Evolutionary conservation across 2,797 vertebrate genomes (phyloP), one percentile per base, ranked within the genome.

Genomic region (Heliangelus exortis): DNA sequence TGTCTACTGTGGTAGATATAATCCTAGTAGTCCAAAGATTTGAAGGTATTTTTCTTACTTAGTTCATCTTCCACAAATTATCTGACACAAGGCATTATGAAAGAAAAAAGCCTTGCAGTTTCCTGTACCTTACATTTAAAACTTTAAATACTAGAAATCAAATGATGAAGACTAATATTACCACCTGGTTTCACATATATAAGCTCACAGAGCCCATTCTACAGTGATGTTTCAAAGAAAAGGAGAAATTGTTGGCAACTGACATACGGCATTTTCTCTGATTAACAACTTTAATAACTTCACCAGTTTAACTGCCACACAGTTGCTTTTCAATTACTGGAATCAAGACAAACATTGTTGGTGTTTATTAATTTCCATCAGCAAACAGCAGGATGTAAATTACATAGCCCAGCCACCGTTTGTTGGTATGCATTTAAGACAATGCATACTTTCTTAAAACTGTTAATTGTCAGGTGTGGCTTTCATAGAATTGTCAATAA

Each of bases 391-490:
- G 69, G 81, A 75, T 68, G 21, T 62, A 45, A 79, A 90, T 87
- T 93, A 91, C 87, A 91, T 33, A 91, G 95, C 62, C 57, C 85
- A 78, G 48, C 83, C 92, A 90, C 57, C 68, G 81, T 63, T 80
- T 79, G 45, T 63, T 29, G 48, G 67, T 89, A 82, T 26, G 62
- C 54, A 79, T 89, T 76, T 36, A 53, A 89, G 73, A 84, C 58
- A 39, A 34, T 66, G 73, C 77, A 69, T 29, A 73, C 75, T n/a
- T 9, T 51, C 50, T 47, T 28, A 61, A 63, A 74, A 76, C 28
- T n/a, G 20, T 65, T 98, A 99, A 85, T 97, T 96, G 96, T 99
- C 99, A 66, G 99, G 99, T 36, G 94, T 67, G 23, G 98, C 67
- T 97, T 99, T 99, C 69, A 83, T 79, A 90, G 97, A 96, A 95